Evolutionary conservation across 1,140 invertebrate species (phyloP).

Genomic region (Drosophila azteca): DNA sequence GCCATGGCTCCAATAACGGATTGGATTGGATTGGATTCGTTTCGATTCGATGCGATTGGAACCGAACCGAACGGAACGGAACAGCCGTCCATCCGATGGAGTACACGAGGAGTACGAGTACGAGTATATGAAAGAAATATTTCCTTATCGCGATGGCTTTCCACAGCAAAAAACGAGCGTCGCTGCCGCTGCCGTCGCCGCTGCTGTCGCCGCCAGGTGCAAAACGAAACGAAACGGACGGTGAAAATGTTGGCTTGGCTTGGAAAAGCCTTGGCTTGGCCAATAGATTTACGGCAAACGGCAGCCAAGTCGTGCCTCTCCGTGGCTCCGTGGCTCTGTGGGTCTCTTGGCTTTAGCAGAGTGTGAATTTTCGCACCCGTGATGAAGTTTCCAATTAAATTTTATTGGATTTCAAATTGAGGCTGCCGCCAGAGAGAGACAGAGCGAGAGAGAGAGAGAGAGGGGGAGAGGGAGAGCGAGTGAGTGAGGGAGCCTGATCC

Average conservation of each 20-base stretch:
- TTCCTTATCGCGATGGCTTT: constrained; percentile 77
- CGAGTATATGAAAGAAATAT: constrained; percentile 68
- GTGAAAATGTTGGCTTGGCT: constrained; percentile 8
- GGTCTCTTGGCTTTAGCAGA: constrained; percentile 37
- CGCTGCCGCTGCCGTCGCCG: background rate
- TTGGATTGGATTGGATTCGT: constrained; percentile 38
- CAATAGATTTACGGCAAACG: constrained; percentile 79
- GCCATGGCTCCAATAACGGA: constrained; percentile 73
- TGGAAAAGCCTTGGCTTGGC: constrained; percentile 54
- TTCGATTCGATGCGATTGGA: constrained; percentile 19
- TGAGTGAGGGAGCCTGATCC: constrained; percentile 53
- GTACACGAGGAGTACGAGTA: background rate
- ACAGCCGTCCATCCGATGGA: constrained; percentile 36
- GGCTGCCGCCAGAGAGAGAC: constrained; percentile 39
- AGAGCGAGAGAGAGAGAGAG: background rate
- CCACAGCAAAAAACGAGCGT: constrained; percentile 44
- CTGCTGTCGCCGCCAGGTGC: constrained; percentile 47
- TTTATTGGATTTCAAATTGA: constrained; percentile 83
- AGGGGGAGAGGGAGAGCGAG: constrained; percentile 3
- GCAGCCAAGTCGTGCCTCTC: constrained; percentile 70
- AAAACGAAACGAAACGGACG: constrained; percentile 32
- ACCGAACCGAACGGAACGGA: constrained; percentile 40
- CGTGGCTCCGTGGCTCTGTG: constrained; percentile 44
- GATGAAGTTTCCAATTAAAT: constrained; percentile 83
- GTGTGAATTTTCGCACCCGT: constrained; percentile 83